Conservation (phyloP, 1,140 invertebrate genomes). For the Lamellibrachia luymesi region DNA sequence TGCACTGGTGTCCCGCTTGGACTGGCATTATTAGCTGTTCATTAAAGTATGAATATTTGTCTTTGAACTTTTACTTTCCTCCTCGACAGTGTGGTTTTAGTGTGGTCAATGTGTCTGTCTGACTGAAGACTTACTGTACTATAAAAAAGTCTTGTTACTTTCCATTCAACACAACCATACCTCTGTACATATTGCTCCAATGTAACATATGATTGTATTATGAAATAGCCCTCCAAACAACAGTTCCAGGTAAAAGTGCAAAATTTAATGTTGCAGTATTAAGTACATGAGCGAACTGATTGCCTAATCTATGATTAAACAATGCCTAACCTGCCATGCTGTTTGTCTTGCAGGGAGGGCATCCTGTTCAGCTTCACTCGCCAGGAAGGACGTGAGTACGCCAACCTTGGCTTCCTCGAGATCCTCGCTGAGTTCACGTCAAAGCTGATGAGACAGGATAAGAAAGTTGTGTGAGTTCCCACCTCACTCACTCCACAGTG, state of each 20-base stretch:
- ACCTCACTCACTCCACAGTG: constrained; percentile 9
- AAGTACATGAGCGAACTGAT: too few relatives aligned
- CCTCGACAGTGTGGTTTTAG: background rate
- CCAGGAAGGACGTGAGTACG: constrained; percentile 71
- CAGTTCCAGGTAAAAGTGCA: too few relatives aligned
- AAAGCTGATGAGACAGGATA: constrained; percentile 94
- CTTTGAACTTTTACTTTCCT: background rate
- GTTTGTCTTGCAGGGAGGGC: constrained; percentile 69
- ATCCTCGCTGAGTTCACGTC: constrained; percentile 93
- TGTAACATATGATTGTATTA: too few relatives aligned
- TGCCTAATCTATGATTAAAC: background rate
- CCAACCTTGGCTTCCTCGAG: constrained; percentile 88
- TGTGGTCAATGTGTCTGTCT: too few relatives aligned
- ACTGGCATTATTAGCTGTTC: too few relatives aligned
- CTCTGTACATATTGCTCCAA: too few relatives aligned
- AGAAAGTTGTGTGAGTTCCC: constrained; percentile 77
- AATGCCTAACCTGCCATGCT: background rate
- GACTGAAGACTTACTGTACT: too few relatives aligned
- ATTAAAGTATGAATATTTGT: background rate
- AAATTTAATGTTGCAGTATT: too few relatives aligned
- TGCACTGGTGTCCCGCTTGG: too few relatives aligned
- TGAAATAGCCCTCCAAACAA: too few relatives aligned
- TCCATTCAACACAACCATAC: too few relatives aligned
- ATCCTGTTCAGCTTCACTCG: constrained; percentile 83
- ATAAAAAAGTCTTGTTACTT: too few relatives aligned